Evolutionary conservation across 2,888 invertebrate genomes (phyloP), one percentile per base, ranked within the genome.

Genomic region (Hyles lineata): DNA sequence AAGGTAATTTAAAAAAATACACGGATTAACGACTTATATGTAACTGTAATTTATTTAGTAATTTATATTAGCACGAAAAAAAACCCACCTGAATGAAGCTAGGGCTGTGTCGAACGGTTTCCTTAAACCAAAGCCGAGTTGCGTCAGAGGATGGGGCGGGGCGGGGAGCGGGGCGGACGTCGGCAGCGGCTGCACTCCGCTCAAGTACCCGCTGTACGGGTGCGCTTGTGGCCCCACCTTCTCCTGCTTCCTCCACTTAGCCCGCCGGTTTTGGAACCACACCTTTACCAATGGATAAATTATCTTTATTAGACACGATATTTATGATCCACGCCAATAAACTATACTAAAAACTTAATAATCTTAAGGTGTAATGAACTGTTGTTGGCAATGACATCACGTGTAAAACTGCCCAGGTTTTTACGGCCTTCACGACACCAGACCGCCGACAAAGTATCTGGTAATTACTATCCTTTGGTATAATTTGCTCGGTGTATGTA

Each of bases 211-310:
- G 89, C 97, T 97, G 95, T 98, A 98, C 0, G 98, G 98, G 88
- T 98, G 98, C 7, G 96, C 98, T 89, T 98, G 97, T 0, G 98
- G 98, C 25, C 98, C 98, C 76, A 98, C 98, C 95, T 98, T 98
- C 90, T 98, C 98, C 85, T 98, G 98, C 86, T 98, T 98, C 52
- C 98, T 96, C 98, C 98, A 98, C 91, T 98, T 98, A 72, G 98
- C 98, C 21, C 98, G 96, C 43, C 98, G 96, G 90, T 98, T 98
- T 96, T 98, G 98, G 92, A 98, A 98, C 98, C 98, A 98, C 23
- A 98, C 98, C 98, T 98, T 73, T 52, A 70, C 59, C 29, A 59
- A 32, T 29, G 58, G 58, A 67, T 62, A 67, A 72, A 72, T 72
- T 67, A 72, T 43, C 58, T 72, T 72, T 63, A 67, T 72, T 72